phyloP scores from a whole-genome alignment of 2,113 vertebrate genomes.

The Phoenicopterus ruber region DNA sequence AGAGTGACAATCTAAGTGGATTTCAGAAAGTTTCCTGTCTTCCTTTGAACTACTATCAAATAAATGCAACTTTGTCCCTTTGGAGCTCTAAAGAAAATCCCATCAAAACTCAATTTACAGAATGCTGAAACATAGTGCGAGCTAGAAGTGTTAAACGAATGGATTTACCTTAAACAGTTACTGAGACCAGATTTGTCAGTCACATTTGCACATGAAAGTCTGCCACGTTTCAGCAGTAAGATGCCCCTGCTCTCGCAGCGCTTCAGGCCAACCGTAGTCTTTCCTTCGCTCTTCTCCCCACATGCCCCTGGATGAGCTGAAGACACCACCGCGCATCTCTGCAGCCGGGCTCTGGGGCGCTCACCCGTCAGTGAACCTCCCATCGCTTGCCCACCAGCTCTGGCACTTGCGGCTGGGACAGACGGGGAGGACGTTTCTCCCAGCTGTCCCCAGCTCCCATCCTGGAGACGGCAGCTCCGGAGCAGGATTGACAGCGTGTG shows the following conservation, averaged over 20 bases:
- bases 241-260: neutral
- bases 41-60: neutral
- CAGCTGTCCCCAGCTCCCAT: neutral
- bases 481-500: fast-evolving
- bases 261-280: neutral
- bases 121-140: neutral
- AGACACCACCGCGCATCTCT: neutral
- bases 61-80: neutral
- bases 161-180: slow-evolving; percentile 1
- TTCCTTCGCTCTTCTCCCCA: neutral
- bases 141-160: neutral
- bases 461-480: neutral
- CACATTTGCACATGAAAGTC: neutral
- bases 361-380: neutral
- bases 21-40: neutral
- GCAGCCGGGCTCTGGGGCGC: neutral
- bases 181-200: neutral
- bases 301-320: neutral
- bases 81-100: neutral
- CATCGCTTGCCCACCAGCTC: neutral
- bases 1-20: neutral
- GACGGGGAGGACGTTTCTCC: neutral
- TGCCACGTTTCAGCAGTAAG: neutral
- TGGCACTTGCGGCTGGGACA: neutral
- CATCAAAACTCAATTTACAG: slow-evolving; percentile 25